phyloP scores from a whole-genome alignment of 1,140 invertebrate genomes.

The Drosophila erecta region DNA sequence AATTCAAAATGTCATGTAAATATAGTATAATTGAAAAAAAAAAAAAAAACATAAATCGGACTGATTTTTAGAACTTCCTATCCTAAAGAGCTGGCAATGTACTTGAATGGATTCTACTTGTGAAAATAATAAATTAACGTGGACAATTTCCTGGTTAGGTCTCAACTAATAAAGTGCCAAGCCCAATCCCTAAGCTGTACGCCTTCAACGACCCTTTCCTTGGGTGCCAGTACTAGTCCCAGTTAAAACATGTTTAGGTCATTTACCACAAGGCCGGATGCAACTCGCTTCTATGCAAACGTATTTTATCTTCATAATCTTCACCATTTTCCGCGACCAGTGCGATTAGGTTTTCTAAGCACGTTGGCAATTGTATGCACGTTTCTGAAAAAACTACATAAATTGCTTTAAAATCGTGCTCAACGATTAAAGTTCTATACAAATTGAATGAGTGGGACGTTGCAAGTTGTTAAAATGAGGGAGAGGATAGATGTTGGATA shows the following conservation, averaged over 20 bases:
- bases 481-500: not conserved
- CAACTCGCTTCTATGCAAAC: conserved; percentile 83
- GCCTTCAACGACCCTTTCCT: not conserved
- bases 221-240: conserved; percentile 14
- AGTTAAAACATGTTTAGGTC: conserved; percentile 49
- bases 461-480: conserved; percentile 6
- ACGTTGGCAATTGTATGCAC: conserved; percentile 84
- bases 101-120: not conserved
- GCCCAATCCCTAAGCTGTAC: not conserved
- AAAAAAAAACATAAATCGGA: too few relatives aligned
- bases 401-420: conserved; percentile 84
- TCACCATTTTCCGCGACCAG: conserved; percentile 84
- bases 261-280: conserved; percentile 84
- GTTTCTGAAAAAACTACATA: conserved; percentile 85
- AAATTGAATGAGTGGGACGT: conserved; percentile 28
- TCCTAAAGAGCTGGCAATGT: not conserved
- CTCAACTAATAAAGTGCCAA: not conserved
- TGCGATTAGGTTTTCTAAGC: conserved; percentile 84
- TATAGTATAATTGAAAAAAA: too few relatives aligned
- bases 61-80: not conserved
- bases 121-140: not conserved
- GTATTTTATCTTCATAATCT: conserved; percentile 84
- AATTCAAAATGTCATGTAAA: too few relatives aligned
- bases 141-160: not conserved
- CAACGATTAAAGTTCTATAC: conserved; percentile 67